A percentile compares a stretch with the other conserved stretches of the same genome.
These are phyloP conservation scores for Columbina picui DNA, from an alignment of 2,113 vertebrate genomes.

Conservation along the genomic window DNA sequence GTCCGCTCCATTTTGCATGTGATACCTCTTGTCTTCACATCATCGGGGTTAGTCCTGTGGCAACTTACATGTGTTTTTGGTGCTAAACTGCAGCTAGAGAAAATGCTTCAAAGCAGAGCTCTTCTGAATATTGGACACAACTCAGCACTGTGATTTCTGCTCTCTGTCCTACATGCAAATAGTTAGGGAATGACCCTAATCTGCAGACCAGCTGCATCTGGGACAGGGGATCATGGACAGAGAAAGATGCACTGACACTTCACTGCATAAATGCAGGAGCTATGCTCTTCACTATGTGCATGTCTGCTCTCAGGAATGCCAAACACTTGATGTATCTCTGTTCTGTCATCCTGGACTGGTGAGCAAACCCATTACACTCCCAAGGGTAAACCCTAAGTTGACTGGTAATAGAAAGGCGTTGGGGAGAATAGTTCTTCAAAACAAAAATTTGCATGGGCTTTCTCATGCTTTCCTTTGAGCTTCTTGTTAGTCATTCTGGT, in stretches of 20 bases:
- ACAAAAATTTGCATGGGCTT: not conserved
- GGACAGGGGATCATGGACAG: not conserved
- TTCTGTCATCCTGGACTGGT: not conserved
- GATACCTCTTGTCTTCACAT: not conserved
- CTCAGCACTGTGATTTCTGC: not conserved
- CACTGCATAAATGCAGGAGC: not conserved
- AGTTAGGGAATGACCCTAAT: not conserved
- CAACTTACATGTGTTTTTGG: not conserved
- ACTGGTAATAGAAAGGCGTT: not conserved
- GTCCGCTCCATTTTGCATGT: not conserved
- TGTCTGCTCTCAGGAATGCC: not conserved
- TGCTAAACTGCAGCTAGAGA: not conserved
- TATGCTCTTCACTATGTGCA: rapidly evolving
- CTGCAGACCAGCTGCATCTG: not conserved
- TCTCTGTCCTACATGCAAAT: not conserved
- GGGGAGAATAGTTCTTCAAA: not conserved
- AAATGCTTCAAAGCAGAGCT: not conserved
- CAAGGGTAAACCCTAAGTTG: not conserved
- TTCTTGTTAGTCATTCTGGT: not conserved
- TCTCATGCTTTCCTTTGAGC: not conserved
- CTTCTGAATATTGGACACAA: not conserved
- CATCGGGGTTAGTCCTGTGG: not conserved
- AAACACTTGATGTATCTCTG: not conserved
- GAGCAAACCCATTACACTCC: not conserved
- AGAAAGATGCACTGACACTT: not conserved